Percentiles rank a stretch among this genome's conserved stretches.
These are phyloP conservation scores for Coregonus sp. DNA, from an alignment of 2,797 vertebrate genomes.

Conservation along the genomic window DNA sequence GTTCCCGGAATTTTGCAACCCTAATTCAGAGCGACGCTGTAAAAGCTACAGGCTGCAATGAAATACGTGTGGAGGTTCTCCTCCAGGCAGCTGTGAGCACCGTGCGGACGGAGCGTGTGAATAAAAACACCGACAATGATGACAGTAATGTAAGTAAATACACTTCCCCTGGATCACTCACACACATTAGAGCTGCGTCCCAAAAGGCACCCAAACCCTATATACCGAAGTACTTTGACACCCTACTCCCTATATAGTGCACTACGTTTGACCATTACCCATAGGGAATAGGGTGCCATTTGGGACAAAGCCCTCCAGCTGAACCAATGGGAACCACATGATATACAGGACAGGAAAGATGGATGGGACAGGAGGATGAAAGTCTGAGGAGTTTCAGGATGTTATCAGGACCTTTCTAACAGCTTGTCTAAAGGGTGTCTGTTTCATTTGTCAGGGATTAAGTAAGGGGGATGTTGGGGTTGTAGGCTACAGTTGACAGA, in stretches of 20 bases:
- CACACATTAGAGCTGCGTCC: background rate
- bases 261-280: background rate
- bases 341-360: background rate
- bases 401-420: conserved; percentile 30
- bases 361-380: conserved; percentile 21
- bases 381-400: conserved; percentile 32
- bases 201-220: background rate
- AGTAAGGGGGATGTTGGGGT: conserved; percentile 3
- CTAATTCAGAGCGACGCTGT: background rate
- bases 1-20: too few relatives aligned
- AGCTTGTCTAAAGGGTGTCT: background rate
- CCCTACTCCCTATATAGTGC: background rate
- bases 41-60: conserved; percentile 19
- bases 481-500: background rate
- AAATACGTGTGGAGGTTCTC: conserved; percentile 16
- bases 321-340: background rate
- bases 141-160: conserved; percentile 14
- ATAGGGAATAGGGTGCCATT: too few relatives aligned
- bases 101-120: conserved; percentile 14
- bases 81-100: background rate
- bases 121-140: conserved; percentile 13
- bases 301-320: background rate
- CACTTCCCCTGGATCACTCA: background rate
- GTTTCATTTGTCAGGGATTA: conserved; percentile 4
- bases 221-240: background rate